Evolutionary conservation across 2,797 vertebrate genomes (phyloP).

Genomic region (Platalea minor): DNA sequence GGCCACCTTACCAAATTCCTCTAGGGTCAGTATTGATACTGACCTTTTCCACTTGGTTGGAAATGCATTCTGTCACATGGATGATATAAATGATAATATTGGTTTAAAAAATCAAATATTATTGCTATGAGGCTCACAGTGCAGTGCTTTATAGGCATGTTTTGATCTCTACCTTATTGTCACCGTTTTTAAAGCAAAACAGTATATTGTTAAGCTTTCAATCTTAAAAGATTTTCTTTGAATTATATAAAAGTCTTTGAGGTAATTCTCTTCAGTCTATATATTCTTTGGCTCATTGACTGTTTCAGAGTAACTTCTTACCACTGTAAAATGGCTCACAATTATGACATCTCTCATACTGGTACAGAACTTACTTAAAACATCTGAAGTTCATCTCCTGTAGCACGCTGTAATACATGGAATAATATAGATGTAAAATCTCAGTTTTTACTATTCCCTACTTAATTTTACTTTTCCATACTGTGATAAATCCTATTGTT

Average conservation of each 20-base stretch:
- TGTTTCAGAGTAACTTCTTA: slow-evolving; percentile 3
- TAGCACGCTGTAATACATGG: not conserved
- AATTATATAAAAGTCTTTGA: not conserved
- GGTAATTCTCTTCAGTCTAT: not conserved
- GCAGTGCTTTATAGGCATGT: not conserved
- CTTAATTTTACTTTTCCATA: slow-evolving; percentile 18
- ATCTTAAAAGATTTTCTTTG: not conserved
- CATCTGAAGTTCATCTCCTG: not conserved
- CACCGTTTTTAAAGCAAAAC: not conserved
- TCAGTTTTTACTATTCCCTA: not conserved
- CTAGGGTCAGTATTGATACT: not conserved
- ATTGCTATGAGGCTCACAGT: not conserved
- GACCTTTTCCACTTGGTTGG: not conserved
- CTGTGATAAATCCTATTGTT: not conserved
- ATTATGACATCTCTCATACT: not conserved
- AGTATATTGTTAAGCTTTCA: not conserved
- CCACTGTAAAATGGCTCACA: not conserved
- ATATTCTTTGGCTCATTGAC: not conserved
- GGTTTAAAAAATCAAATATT: not conserved
- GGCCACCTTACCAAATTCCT: not conserved
- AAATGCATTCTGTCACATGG: not conserved
- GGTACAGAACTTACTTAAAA: slow-evolving; percentile 3
- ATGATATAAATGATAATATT: not conserved
- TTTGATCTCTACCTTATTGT: not conserved
- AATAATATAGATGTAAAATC: slow-evolving; percentile 12